phyloP scores from a whole-genome alignment of 2,113 vertebrate genomes.

The Grantiella picta region DNA sequence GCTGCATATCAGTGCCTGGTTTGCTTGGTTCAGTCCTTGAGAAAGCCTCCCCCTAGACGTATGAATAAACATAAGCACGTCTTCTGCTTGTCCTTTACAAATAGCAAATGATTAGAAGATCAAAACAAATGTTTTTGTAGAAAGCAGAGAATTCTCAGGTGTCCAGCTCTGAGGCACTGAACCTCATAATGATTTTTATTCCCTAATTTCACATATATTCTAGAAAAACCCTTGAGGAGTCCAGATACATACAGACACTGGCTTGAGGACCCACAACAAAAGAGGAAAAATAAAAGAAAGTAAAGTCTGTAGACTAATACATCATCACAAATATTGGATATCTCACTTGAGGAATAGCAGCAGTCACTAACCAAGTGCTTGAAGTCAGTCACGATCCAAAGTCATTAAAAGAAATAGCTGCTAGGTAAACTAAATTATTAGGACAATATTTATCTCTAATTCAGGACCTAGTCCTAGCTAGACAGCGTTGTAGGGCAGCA shows the following conservation, averaged over 20 bases:
- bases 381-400: background rate
- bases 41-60: background rate
- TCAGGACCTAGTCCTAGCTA: background rate
- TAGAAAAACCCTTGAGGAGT: background rate
- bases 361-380: background rate
- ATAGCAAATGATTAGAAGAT: background rate
- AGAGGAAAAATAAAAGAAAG: background rate
- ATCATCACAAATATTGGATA: background rate
- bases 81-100: background rate
- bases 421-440: background rate
- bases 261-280: background rate
- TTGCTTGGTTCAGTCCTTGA: background rate
- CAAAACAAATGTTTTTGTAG: background rate
- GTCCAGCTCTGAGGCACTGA: background rate
- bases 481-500: background rate
- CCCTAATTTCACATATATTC: background rate
- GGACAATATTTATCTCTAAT: background rate
- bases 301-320: background rate
- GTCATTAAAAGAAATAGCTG: background rate
- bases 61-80: background rate
- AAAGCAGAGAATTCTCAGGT: background rate
- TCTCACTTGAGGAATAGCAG: background rate
- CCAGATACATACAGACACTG: background rate
- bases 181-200: background rate
- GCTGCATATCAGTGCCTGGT: background rate